Evolutionary conservation across 1,140 invertebrate species (phyloP).

Genomic region (Pollicipes pollicipes): DNA sequence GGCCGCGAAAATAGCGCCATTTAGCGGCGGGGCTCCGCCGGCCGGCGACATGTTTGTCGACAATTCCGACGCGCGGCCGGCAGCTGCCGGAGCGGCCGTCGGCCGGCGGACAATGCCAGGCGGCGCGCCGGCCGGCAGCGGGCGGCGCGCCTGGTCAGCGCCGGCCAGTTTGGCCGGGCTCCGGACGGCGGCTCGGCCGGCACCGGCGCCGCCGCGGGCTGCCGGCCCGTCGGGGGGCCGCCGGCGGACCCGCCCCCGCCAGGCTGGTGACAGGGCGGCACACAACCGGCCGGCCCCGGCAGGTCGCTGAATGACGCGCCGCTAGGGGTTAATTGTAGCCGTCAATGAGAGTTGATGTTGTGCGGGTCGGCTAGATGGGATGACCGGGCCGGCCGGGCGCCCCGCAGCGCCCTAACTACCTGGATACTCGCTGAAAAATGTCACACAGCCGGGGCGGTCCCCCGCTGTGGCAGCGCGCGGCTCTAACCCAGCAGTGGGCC

Average conservation of each 20-base stretch:
- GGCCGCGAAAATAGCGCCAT: background rate
- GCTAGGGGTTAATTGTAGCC: background rate
- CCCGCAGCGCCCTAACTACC: background rate
- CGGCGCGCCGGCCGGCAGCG: too few relatives aligned
- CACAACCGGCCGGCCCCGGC: background rate
- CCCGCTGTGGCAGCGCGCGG: too few relatives aligned
- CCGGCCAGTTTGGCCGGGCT: background rate
- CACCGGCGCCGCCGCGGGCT: too few relatives aligned
- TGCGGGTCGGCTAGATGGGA: background rate
- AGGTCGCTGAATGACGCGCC: background rate
- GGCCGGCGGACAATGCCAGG: background rate
- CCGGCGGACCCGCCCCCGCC: too few relatives aligned
- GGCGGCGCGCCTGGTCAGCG: too few relatives aligned
- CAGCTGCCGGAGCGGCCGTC: background rate
- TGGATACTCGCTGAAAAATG: background rate
- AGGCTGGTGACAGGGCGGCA: background rate
- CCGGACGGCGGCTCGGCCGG: background rate
- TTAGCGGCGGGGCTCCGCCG: background rate
- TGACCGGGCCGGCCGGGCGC: background rate
- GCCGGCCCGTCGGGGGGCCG: background rate
- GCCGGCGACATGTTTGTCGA: background rate
- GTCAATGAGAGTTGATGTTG: background rate
- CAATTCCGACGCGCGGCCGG: too few relatives aligned
- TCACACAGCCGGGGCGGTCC: too few relatives aligned
- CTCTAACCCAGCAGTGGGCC: too few relatives aligned